Conservation (phyloP, 2,888 invertebrate genomes). For the Sarcophaga subvicina region DNA sequence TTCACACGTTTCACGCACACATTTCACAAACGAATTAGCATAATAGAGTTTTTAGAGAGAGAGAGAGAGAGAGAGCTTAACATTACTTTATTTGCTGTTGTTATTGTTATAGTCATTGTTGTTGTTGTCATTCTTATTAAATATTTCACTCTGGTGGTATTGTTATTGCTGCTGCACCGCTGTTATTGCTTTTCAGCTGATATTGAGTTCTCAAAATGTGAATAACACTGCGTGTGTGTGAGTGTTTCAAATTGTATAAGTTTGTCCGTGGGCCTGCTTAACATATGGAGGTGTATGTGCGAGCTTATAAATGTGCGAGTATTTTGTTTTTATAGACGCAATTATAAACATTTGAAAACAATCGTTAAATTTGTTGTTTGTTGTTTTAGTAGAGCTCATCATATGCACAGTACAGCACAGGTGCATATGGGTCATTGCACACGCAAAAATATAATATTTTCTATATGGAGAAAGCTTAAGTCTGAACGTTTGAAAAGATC, state of each 20-base stretch:
- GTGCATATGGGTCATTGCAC: background rate
- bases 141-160: too few relatives aligned
- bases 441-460: background rate
- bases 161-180: too few relatives aligned
- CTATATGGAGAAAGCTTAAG: too few relatives aligned
- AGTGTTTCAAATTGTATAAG: too few relatives aligned
- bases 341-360: constrained; percentile 52
- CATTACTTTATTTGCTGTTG: background rate
- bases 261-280: too few relatives aligned
- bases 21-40: constrained; percentile 59
- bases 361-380: constrained; percentile 40
- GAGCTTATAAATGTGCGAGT: background rate
- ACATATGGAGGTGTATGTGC: background rate
- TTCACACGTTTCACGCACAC: constrained; percentile 64
- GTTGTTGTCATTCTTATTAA: too few relatives aligned
- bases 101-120: background rate
- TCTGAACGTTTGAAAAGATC: too few relatives aligned
- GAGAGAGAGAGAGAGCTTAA: background rate
- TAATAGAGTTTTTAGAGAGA: constrained; percentile 38
- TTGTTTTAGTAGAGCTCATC: background rate
- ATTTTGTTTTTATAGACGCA: constrained; percentile 33
- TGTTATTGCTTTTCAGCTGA: too few relatives aligned
- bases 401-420: background rate
- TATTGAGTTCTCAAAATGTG: too few relatives aligned
- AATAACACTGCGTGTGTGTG: too few relatives aligned